Evolutionary conservation across 2,888 invertebrate genomes (phyloP).

Genomic region (Leptinotarsa haldemani): DNA sequence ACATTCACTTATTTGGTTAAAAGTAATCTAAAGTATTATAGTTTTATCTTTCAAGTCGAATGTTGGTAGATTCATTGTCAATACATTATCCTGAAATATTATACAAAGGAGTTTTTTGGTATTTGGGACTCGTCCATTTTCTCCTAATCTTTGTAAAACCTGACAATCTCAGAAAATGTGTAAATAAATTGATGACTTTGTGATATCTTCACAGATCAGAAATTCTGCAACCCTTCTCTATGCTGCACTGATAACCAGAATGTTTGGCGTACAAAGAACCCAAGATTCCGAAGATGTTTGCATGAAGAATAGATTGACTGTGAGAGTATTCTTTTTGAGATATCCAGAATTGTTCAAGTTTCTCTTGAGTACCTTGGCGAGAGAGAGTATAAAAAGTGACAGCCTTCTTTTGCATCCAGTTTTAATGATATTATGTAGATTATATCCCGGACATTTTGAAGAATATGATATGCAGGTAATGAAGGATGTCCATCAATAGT

Average conservation of each 20-base stretch:
- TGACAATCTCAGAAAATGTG: no score
- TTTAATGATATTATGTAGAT: constrained; percentile 79
- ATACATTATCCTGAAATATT: no score
- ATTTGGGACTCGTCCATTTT: no score
- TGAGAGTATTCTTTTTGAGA: constrained; percentile 82
- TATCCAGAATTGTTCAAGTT: constrained; percentile 75
- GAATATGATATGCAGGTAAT: constrained; percentile 73
- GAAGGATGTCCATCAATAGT: not conserved
- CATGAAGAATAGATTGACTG: constrained; percentile 78
- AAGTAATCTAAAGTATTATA: no score
- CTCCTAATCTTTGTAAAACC: no score
- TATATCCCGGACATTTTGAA: constrained; percentile 82
- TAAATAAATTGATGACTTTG: not conserved
- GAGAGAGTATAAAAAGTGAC: constrained; percentile 62
- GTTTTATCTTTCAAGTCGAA: no score
- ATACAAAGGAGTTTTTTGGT: no score
- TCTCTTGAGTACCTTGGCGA: constrained; percentile 59
- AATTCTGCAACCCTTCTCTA: constrained; percentile 90
- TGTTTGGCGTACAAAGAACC: constrained; percentile 85
- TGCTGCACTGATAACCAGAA: constrained; percentile 83
- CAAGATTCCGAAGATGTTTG: constrained; percentile 71
- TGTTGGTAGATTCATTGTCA: no score
- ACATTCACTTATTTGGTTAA: no score
- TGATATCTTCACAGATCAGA: constrained; percentile 71
- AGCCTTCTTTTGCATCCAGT: constrained; percentile 80